Evolutionary conservation across 2,113 vertebrate genomes (phyloP), one percentile per base, ranked within the genome.

Genomic region (Neogale vison): DNA sequence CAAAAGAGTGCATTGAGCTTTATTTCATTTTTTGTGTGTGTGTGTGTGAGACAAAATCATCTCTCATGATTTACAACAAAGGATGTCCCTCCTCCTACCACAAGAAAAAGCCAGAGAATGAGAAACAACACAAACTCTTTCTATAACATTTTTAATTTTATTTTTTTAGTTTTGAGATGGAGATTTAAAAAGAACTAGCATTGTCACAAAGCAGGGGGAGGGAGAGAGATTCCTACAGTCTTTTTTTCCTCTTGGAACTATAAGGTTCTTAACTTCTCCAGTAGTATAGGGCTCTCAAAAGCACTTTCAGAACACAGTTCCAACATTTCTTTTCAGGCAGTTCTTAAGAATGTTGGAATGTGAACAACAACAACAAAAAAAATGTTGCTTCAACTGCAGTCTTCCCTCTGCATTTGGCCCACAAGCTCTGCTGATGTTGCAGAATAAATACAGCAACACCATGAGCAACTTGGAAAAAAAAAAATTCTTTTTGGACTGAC

Each of bases 341-440:
- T 88, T 97, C 89, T 92, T 93, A 94, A 95, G 94, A 95, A 94
- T 72, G 59, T 57, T 98, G 97, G 94, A 97, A 95, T 71, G 80
- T 57, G 93, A 96, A 98, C 94, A 95, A 96, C 50, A 88, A 85
- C 21, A 65, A 59, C 34, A 92, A 77, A 93, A 72, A 77, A 67
- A 77, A 67, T 21, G 79, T 97, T 95, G 77, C 79, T 96, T 85
- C 84, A 76, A 88, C 65, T 24, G 21, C 89, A 88, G 88, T 69
- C 87, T 76, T 90, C 36, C 18, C 84, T 86, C 90, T 94, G 69
- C 15, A 9, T 24, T 97, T 98, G 94, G 50, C 86, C 80, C 12
- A 12, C 26, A 82, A 84, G 15, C 55, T 42, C n/a, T 96, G 80
- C 65, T 97, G 77, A 96, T 39, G 17, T 47, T 84, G 93, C 93